A percentile compares a stretch with the other conserved stretches of the same genome.
Evolutionary conservation across 2,888 invertebrate genomes (phyloP).

Genomic region (Drosophila prostipennis): DNA sequence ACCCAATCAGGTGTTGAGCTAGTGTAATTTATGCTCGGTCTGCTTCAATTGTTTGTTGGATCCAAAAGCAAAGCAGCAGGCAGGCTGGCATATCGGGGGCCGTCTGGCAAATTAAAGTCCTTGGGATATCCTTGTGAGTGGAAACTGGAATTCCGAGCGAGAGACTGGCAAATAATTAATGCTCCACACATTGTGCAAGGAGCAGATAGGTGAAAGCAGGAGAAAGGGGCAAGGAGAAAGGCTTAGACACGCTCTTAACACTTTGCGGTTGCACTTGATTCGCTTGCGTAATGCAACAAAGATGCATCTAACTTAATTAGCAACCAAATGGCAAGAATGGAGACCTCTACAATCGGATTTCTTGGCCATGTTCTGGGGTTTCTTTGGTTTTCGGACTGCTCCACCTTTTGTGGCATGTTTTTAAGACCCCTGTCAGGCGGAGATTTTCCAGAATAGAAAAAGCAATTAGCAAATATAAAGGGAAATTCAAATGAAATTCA

Average conservation of each 20-base stretch:
- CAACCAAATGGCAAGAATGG: slow-evolving; percentile 24
- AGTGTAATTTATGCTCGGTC: slow-evolving; percentile 59
- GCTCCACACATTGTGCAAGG: slow-evolving; percentile 38
- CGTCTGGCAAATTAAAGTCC: slow-evolving; percentile 62
- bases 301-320: slow-evolving; percentile 64
- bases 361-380: slow-evolving; percentile 44
- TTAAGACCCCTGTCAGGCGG: slow-evolving; percentile 19
- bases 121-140: slow-evolving; percentile 24
- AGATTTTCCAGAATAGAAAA: slow-evolving; percentile 19
- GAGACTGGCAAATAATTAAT: slow-evolving; percentile 64
- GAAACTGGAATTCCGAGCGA: slow-evolving; percentile 25
- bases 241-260: slow-evolving; percentile 35
- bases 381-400: slow-evolving; percentile 27
- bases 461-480: slow-evolving; percentile 41
- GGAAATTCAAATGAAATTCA: slow-evolving; percentile 8
- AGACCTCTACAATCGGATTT: slow-evolving; percentile 16
- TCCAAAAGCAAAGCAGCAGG: background rate
- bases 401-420: slow-evolving; percentile 19
- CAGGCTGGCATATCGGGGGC: slow-evolving; percentile 22
- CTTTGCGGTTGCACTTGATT: slow-evolving; percentile 61
- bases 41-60: slow-evolving; percentile 59
- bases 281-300: slow-evolving; percentile 50
- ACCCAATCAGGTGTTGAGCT: slow-evolving; percentile 60
- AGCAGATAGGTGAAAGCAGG: background rate
- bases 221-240: background rate